Base-by-base conservation (phyloP, 1,140 invertebrate species). In the Littorina saxatilis region DNA sequence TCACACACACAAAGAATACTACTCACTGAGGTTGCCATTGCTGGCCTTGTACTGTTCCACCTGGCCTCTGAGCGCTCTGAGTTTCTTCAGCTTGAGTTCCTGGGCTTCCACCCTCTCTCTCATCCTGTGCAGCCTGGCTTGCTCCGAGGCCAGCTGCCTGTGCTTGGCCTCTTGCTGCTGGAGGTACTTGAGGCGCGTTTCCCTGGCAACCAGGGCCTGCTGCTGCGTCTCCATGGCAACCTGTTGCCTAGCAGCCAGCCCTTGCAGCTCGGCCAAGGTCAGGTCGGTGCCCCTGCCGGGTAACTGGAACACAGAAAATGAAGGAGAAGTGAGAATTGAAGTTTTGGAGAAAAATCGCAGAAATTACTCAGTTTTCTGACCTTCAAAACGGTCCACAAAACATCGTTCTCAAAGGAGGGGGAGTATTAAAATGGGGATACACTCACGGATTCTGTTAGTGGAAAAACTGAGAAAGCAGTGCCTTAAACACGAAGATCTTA, bases 201-300 rank as follows among this genome's bases (percentile, higher is more conserved):
- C 97, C 91, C 96, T 96, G 89, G 96, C 97, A 86, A 96, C 96
- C 87, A 98, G 94, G 91, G 97, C 80, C 94, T 97, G 96, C 90
- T 97, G 96, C 94, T 97, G 97, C 86, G 95, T 95, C 93, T 98
- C 97, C 91, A 99, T 98, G 94, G 99, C 97, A 92, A 97, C 96
- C 94, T 98, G 97, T 94, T 99, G 97, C 88, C 97, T 94, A 90
- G 96, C 94, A 90, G 97, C 97, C 96, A 99, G 98, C 92, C 97
- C 97, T 94, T 97, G 96, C 93, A 98, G 95, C 95, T 98, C 97
- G 92, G 95, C 95, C 93, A 97, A 94, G 91, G 96, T 96, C 84
- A 98, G 95, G 95, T 95, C 95, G 90, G 94, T 94, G 39, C 93
- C 93, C n/a, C 93, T 94, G 39, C 93, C 93, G 94, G 96, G 96